Evolutionary conservation across 2,113 vertebrate genomes (phyloP).

Genomic region (Tyto alba): DNA sequence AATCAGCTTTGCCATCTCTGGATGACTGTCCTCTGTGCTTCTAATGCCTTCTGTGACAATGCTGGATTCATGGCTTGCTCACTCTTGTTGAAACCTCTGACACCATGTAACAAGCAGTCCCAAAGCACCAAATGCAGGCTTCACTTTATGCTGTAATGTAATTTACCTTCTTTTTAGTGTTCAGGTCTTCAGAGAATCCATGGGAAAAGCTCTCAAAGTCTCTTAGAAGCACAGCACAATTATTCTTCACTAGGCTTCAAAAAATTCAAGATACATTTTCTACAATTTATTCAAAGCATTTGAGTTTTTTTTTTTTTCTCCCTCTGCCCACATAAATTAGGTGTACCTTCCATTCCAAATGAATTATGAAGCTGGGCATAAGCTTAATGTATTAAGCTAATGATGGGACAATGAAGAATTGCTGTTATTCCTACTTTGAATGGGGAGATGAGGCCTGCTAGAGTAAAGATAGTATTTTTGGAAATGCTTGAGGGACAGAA

Average conservation of each 20-base stretch:
- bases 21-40: not conserved
- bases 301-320: not conserved
- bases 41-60: not conserved
- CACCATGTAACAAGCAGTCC: not conserved
- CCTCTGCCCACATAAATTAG: not conserved
- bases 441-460: not conserved
- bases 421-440: not conserved
- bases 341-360: not conserved
- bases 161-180: conserved; percentile 1
- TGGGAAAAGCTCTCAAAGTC: not conserved
- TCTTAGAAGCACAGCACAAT: not conserved
- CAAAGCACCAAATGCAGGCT: not conserved
- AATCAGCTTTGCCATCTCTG: not conserved
- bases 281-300: not conserved
- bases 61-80: not conserved
- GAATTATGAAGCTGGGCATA: not conserved
- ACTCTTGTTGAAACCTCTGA: not conserved
- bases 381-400: not conserved
- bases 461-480: not conserved
- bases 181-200: not conserved
- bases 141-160: not conserved
- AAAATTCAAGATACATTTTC: not conserved
- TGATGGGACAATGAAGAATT: not conserved
- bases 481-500: not conserved
- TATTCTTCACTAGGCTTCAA: not conserved